These are phyloP conservation scores for Parasteatoda tepidariorum DNA, from an alignment of 1,140 invertebrate species.

Conservation along the genomic window DNA sequence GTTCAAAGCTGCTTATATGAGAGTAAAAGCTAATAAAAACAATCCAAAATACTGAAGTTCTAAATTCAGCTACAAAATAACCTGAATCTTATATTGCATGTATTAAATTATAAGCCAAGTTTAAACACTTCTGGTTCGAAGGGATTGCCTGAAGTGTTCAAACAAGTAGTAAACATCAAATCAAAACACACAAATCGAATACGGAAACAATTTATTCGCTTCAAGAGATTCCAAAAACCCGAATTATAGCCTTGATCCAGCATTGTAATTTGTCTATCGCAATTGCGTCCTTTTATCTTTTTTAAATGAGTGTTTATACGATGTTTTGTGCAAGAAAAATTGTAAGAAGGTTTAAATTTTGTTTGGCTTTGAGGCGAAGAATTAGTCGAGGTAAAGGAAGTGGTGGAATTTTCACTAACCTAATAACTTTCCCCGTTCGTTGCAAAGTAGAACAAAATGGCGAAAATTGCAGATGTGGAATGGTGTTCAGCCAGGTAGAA, in stretches of 20 bases:
- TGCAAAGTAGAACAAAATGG: slow-evolving; percentile 19
- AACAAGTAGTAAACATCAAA: no score
- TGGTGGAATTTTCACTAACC: background rate
- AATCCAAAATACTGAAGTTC: no score
- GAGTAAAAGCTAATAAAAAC: no score
- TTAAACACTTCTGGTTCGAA: no score
- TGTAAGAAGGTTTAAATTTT: no score
- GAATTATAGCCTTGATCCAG: no score
- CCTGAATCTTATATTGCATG: no score
- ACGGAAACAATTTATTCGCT: background rate
- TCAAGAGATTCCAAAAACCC: background rate
- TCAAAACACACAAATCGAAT: background rate
- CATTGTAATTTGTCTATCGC: background rate
- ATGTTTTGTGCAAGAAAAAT: no score
- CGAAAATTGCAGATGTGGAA: slow-evolving; percentile 27
- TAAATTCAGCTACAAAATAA: no score
- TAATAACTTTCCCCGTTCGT: background rate
- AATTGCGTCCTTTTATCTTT: background rate
- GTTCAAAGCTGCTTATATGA: no score
- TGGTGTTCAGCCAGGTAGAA: slow-evolving; percentile 17
- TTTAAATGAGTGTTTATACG: background rate
- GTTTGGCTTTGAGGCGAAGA: background rate
- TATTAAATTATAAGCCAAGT: no score
- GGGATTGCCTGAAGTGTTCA: no score
- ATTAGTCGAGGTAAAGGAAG: background rate